Percentiles rank a stretch among this genome's conserved stretches.
Conservation (phyloP, 35 echinoderm and acorn worm genomes). For the Strongylocentrotus purpuratus region DNA sequence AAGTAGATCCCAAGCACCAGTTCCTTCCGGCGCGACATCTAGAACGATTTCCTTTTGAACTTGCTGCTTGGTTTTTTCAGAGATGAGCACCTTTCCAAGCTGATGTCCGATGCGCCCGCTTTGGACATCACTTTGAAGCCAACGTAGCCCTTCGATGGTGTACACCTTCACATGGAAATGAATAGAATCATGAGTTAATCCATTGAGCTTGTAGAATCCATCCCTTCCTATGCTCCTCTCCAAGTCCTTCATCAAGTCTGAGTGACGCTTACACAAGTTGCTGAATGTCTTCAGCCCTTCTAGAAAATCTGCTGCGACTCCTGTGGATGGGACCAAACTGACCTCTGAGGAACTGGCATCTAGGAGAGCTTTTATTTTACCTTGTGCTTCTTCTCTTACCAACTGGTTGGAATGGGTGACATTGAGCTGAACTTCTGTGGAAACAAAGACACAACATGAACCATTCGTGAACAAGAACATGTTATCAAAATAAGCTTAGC, state of each 20-base stretch:
- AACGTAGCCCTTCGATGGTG: not conserved
- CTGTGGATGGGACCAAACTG: not conserved
- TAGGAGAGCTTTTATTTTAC: not conserved
- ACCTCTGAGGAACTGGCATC: not conserved
- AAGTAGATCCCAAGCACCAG: not conserved
- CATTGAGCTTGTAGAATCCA: not conserved
- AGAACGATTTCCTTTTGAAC: not conserved
- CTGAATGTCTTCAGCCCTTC: not conserved
- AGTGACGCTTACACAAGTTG: not conserved
- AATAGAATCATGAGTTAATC: not conserved
- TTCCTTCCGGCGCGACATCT: not conserved
- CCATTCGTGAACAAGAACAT: no score
- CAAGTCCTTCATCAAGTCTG: not conserved
- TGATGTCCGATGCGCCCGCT: not conserved
- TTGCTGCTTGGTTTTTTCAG: not conserved
- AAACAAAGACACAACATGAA: not conserved
- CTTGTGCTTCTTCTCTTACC: not conserved
- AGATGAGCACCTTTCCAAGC: not conserved
- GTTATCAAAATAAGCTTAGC: no score
- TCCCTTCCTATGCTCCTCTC: not conserved
- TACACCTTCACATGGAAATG: constrained; percentile 14
- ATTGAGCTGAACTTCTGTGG: not conserved
- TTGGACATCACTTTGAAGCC: not conserved
- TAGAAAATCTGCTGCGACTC: not conserved
- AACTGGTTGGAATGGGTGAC: not conserved